A percentile compares a stretch with the other conserved stretches of the same genome.
Evolutionary conservation across 2,888 invertebrate genomes (phyloP).

Genomic region (Chymomyza fuscimana): DNA sequence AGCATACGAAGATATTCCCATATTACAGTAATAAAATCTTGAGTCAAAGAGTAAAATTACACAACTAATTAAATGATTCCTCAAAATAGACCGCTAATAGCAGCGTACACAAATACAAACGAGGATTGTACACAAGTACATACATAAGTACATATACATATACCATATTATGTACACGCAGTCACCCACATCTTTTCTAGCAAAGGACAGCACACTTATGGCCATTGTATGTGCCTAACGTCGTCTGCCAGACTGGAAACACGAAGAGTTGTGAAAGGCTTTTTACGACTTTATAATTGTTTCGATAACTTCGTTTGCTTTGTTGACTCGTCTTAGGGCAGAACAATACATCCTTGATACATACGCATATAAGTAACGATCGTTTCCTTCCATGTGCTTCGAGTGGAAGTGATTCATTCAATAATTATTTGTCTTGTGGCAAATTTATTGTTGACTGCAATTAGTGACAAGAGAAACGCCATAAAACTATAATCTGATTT

Average conservation of each 20-base stretch:
- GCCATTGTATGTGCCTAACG: not conserved
- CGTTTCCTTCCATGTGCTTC: not conserved
- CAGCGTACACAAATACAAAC: not conserved
- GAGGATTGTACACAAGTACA: not conserved
- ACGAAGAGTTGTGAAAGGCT: slow-evolving; percentile 17
- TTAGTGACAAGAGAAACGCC: not conserved
- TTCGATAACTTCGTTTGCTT: slow-evolving; percentile 45
- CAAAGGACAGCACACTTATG: not conserved
- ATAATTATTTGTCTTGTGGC: not conserved
- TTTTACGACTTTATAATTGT: slow-evolving; percentile 58
- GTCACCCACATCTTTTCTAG: not conserved
- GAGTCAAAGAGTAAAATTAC: not conserved
- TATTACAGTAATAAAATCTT: not conserved
- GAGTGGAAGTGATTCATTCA: not conserved
- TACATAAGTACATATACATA: not conserved
- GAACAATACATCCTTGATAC: slow-evolving; percentile 1
- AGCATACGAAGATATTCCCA: not conserved
- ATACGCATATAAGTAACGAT: slow-evolving; percentile 6
- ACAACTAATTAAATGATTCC: slow-evolving; percentile 12
- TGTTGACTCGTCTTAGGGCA: slow-evolving; percentile 12
- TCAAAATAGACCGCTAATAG: slow-evolving; percentile 5
- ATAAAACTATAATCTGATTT: not conserved
- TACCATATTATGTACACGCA: not conserved
- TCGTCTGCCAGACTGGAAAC: slow-evolving; percentile 13
- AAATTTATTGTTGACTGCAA: not conserved